A percentile compares a stretch with the other conserved stretches of the same genome.
Conservation (phyloP, 2,888 invertebrate genomes). For the Acrobasis repandana region DNA sequence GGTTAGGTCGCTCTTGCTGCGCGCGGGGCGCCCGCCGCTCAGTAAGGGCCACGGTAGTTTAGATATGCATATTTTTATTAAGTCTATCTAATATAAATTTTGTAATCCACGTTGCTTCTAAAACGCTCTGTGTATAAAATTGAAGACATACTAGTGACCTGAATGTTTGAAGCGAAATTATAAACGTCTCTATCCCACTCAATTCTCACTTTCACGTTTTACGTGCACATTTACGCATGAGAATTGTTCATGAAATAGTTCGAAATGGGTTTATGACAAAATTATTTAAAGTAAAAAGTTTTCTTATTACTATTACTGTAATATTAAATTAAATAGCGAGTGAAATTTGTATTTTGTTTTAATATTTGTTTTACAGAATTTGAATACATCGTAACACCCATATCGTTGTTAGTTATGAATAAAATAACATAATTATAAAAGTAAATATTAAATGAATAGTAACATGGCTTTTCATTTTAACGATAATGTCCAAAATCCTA, state of each 20-base stretch:
- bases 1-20: slow-evolving; percentile 36
- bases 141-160: slow-evolving; percentile 82
- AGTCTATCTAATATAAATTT: slow-evolving; percentile 81
- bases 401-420: slow-evolving; percentile 84
- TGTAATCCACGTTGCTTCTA: slow-evolving; percentile 82
- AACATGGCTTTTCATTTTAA: slow-evolving; percentile 72
- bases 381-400: slow-evolving; percentile 82
- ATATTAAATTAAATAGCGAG: slow-evolving; percentile 82
- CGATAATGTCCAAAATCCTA: slow-evolving; percentile 14
- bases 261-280: slow-evolving; percentile 77
- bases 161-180: slow-evolving; percentile 78
- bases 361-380: slow-evolving; percentile 81
- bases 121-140: slow-evolving; percentile 81
- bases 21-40: slow-evolving; percentile 34
- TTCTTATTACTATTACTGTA: slow-evolving; percentile 80
- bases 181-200: slow-evolving; percentile 75
- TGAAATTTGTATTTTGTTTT: slow-evolving; percentile 82
- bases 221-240: slow-evolving; percentile 76
- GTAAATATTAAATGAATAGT: slow-evolving; percentile 83
- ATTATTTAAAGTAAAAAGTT: slow-evolving; percentile 77
- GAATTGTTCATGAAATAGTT: slow-evolving; percentile 70
- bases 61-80: slow-evolving; percentile 82
- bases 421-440: slow-evolving; percentile 83
- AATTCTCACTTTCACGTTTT: slow-evolving; percentile 79
- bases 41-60: slow-evolving; percentile 69